phyloP scores from a whole-genome alignment of 2,113 vertebrate species.

The Odontophorus gujanensis region DNA sequence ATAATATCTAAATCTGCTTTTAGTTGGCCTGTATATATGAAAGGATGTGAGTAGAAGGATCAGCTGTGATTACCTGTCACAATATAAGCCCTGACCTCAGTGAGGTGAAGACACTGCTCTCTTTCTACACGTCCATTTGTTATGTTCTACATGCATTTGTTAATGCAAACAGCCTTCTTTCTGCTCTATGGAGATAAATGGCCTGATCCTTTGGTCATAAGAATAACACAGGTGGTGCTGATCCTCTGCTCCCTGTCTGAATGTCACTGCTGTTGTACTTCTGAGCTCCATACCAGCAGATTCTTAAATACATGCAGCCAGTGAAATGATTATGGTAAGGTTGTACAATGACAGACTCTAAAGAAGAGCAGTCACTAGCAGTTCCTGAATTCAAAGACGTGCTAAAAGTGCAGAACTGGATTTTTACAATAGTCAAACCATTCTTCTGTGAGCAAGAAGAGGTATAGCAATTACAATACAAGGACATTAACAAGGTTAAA shows the following conservation, averaged over 20 bases:
- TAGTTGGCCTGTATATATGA: not conserved
- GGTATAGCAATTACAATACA: slow-evolving; percentile 9
- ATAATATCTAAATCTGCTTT: not conserved
- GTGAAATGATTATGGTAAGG: slow-evolving; percentile 4
- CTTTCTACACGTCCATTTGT: not conserved
- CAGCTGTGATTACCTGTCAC: not conserved
- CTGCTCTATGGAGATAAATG: not conserved
- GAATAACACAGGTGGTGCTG: not conserved
- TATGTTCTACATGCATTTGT: not conserved
- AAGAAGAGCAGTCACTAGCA: slow-evolving; percentile 9
- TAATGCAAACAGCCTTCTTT: not conserved
- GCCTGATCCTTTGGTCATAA: not conserved
- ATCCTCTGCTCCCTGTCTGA: not conserved
- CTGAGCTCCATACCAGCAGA: not conserved
- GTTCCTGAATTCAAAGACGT: not conserved
- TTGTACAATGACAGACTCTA: not conserved
- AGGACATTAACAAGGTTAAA: slow-evolving; percentile 35
- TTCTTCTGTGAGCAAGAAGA: not conserved
- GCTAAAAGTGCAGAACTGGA: not conserved
- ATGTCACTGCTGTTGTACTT: not conserved
- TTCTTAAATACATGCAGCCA: not conserved
- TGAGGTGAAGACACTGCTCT: not conserved
- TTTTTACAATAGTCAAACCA: not conserved
- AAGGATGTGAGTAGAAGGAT: not conserved
- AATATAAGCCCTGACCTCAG: not conserved